Conservation (phyloP, 2,797 vertebrate genomes). For the Harpagifer antarcticus region DNA sequence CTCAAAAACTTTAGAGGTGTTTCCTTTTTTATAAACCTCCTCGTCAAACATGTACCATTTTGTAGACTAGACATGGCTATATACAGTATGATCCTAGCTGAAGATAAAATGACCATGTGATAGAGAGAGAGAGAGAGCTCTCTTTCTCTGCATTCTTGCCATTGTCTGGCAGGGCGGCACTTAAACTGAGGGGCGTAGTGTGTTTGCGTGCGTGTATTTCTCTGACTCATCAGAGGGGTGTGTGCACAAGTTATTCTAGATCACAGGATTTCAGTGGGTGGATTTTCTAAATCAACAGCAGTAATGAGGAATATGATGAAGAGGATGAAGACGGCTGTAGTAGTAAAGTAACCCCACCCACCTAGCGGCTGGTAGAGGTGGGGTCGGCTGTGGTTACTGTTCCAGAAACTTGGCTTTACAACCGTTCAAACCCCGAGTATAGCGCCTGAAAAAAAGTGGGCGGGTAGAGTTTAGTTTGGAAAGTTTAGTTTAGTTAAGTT, state of each 20-base stretch:
- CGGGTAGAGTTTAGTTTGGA: too few relatives aligned
- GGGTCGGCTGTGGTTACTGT: background rate
- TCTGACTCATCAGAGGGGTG: constrained; percentile 54
- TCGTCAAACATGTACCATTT: too few relatives aligned
- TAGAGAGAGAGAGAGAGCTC: background rate
- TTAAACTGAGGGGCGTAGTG: constrained; percentile 4
- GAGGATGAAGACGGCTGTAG: constrained; percentile 11
- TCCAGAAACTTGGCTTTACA: constrained; percentile 7
- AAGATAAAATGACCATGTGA: too few relatives aligned
- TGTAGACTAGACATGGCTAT: too few relatives aligned
- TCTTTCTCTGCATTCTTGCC: constrained; percentile 64
- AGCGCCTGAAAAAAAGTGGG: too few relatives aligned
- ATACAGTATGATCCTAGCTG: too few relatives aligned
- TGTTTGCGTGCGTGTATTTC: background rate
- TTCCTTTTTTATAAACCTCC: too few relatives aligned
- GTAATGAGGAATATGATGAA: background rate
- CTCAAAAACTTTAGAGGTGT: too few relatives aligned
- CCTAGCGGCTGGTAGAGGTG: constrained; percentile 3
- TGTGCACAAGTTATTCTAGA: constrained; percentile 54
- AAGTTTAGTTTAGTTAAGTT: too few relatives aligned
- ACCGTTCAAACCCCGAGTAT: background rate
- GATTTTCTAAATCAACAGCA: background rate
- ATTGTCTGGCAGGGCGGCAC: constrained; percentile 48
- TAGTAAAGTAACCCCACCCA: constrained; percentile 1
- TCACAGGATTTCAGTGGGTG: background rate